These are phyloP conservation scores for Tangara arthus DNA, from an alignment of 2,797 vertebrate species.

Conservation along the genomic window DNA sequence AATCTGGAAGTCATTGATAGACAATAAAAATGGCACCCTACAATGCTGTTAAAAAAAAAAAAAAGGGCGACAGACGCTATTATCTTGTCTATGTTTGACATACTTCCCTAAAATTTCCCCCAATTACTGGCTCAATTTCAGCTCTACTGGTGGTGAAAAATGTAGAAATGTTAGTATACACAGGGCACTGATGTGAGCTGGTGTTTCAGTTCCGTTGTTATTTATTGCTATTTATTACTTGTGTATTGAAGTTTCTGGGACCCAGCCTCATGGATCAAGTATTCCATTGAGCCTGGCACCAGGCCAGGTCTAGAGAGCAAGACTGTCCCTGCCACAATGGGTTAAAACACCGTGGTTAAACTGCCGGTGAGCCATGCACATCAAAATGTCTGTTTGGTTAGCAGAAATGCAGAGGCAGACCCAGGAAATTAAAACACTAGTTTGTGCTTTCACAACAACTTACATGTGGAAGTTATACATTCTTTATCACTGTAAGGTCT, in stretches of 20 bases:
- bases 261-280: neutral
- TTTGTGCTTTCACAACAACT: neutral
- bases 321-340: neutral
- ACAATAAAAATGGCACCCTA: conserved; percentile 45
- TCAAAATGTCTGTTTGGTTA: neutral
- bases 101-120: conserved; percentile 53
- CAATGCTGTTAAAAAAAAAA: neutral
- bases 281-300: neutral
- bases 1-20: conserved; percentile 60
- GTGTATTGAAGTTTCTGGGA: neutral
- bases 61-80: neutral
- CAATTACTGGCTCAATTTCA: conserved; percentile 39
- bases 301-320: neutral
- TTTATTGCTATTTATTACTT: conserved; percentile 13
- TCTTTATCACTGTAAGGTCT: neutral
- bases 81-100: conserved; percentile 46
- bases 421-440: neutral
- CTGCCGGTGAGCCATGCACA: neutral
- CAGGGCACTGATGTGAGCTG: neutral
- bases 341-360: neutral
- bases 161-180: neutral
- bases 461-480: neutral
- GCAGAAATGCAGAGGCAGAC: neutral
- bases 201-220: neutral
- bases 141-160: conserved; percentile 39